Percentiles rank a stretch among this genome's conserved stretches.
phyloP scores from a whole-genome alignment of 2,797 vertebrate genomes.

The Rhincodon typus region DNA sequence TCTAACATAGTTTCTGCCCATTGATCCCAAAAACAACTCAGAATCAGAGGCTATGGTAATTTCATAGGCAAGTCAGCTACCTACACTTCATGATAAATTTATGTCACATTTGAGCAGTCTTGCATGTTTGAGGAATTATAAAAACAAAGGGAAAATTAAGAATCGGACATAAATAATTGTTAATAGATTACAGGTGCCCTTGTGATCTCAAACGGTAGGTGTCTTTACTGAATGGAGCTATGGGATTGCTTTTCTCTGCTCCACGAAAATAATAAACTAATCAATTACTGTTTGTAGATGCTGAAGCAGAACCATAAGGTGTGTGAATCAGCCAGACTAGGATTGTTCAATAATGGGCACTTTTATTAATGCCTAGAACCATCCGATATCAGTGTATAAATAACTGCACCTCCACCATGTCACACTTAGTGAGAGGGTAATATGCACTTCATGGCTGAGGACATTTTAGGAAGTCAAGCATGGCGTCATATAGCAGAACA shows the following conservation, averaged over 20 bases:
- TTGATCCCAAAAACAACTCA: background rate
- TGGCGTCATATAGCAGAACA: slow-evolving; percentile 4
- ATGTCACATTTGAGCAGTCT: slow-evolving; percentile 11
- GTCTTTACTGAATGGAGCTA: background rate
- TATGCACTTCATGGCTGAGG: background rate
- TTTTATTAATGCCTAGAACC: slow-evolving; percentile 26
- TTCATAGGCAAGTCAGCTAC: background rate
- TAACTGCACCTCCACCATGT: background rate
- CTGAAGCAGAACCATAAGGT: slow-evolving; percentile 17
- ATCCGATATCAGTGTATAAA: slow-evolving; percentile 2
- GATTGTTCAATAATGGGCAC: slow-evolving; percentile 13
- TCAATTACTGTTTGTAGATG: background rate
- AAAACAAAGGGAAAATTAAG: slow-evolving; percentile 20
- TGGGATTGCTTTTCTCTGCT: background rate
- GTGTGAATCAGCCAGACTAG: slow-evolving; percentile 25
- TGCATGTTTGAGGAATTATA: background rate
- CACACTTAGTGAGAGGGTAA: slow-evolving; percentile 11
- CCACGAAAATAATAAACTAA: slow-evolving; percentile 27
- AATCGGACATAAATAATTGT: background rate
- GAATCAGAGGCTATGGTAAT: background rate
- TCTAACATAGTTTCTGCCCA: background rate
- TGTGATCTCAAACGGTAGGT: background rate
- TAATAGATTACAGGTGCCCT: slow-evolving; percentile 14
- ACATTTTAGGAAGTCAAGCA: slow-evolving; percentile 9
- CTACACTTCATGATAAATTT: background rate